Evolutionary conservation across 2,888 invertebrate species (phyloP).

Genomic region (Heliconius charithonia): DNA sequence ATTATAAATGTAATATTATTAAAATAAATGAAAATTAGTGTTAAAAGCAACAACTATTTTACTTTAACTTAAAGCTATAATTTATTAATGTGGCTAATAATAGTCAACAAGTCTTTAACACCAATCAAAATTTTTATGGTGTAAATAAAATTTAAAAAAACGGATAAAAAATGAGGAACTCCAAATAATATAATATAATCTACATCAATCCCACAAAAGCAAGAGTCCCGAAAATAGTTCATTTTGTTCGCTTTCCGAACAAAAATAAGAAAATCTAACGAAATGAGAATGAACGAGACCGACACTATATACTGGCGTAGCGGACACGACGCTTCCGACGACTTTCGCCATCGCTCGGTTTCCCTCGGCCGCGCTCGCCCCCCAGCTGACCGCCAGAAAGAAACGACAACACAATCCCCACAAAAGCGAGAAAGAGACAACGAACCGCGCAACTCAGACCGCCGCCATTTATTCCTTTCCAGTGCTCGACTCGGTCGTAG

Average conservation of each 20-base stretch:
- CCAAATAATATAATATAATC: not conserved
- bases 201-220: not conserved
- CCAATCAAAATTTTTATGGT: too few relatives aligned
- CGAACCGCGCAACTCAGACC: slow-evolving; percentile 67
- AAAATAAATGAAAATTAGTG: too few relatives aligned
- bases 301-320: slow-evolving; percentile 13
- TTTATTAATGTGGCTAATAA: not conserved
- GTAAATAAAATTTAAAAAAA: not conserved
- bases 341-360: slow-evolving; percentile 78
- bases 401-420: slow-evolving; percentile 53
- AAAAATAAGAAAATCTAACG: slow-evolving; percentile 52
- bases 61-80: too few relatives aligned
- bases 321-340: slow-evolving; percentile 62
- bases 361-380: slow-evolving; percentile 69
- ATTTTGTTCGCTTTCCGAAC: slow-evolving; percentile 47
- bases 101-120: too few relatives aligned
- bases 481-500: slow-evolving; percentile 75
- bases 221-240: slow-evolving; percentile 38
- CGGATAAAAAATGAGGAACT: not conserved
- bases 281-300: slow-evolving; percentile 47
- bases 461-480: slow-evolving; percentile 81
- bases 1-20: not conserved
- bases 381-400: slow-evolving; percentile 80
- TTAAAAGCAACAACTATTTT: too few relatives aligned
- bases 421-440: slow-evolving; percentile 54